phyloP scores from a whole-genome alignment of 1,140 invertebrate species.

The Bombyx mandarina region DNA sequence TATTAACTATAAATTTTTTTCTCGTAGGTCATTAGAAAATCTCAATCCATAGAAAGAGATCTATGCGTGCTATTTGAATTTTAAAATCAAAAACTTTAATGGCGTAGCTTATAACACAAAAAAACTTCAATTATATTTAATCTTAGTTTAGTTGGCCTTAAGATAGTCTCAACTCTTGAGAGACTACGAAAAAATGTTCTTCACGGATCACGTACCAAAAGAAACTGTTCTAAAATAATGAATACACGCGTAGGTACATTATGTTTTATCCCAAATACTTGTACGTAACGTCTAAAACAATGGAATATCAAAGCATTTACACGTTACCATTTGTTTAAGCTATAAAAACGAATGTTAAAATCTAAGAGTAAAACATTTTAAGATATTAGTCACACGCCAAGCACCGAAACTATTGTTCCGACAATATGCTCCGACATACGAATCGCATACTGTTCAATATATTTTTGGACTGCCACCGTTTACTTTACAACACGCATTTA shows the following conservation, averaged over 20 bases:
- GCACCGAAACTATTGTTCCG: conserved; percentile 43
- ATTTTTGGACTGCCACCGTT: conserved; percentile 44
- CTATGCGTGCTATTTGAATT: no score
- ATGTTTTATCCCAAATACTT: not conserved
- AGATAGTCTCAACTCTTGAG: no score
- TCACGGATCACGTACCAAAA: no score
- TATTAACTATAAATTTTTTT: conserved; percentile 17
- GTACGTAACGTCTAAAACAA: conserved; percentile 3
- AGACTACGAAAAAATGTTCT: no score
- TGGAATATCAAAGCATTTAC: conserved; percentile 12
- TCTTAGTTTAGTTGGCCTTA: no score
- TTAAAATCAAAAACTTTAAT: no score
- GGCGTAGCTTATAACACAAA: no score
- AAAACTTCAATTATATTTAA: no score
- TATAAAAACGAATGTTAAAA: conserved; percentile 23
- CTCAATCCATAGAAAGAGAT: no score
- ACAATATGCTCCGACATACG: conserved; percentile 41
- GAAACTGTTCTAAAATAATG: no score
- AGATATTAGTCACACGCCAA: conserved; percentile 45
- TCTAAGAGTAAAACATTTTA: conserved; percentile 38
- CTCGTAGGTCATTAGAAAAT: no score
- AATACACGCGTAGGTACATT: not conserved
- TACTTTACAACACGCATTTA: conserved; percentile 35
- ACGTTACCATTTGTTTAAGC: conserved; percentile 19
- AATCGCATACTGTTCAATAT: conserved; percentile 36